Evolutionary conservation across 1,140 invertebrate genomes (phyloP).

Genomic region (Tetragonula clypearis): DNA sequence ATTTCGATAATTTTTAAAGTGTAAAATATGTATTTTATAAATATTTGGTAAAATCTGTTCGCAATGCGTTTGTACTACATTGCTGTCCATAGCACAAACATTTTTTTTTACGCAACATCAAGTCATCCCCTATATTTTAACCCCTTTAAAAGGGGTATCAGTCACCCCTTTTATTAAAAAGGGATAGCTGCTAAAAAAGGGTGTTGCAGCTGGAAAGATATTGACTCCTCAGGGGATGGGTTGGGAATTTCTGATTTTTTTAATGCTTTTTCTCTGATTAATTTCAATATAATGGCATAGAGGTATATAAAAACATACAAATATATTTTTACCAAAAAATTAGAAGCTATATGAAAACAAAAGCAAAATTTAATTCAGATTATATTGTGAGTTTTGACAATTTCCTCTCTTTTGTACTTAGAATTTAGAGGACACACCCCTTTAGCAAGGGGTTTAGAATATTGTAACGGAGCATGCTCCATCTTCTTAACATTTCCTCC

Average conservation of each 20-base stretch:
- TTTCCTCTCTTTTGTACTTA: conserved; percentile 44
- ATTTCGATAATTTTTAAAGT: background rate
- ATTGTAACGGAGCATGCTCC: conserved; percentile 60
- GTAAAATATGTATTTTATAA: background rate
- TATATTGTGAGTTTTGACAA: conserved; percentile 35
- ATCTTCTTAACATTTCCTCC: conserved; percentile 58
- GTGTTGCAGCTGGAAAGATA: conserved; percentile 65
- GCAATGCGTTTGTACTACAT: background rate
- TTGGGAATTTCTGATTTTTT: background rate
- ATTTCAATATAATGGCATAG: background rate
- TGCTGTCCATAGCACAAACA: background rate
- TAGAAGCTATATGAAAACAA: background rate
- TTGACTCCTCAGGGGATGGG: conserved; percentile 39
- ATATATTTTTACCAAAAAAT: conserved; percentile 13
- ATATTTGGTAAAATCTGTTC: background rate
- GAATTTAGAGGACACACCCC: conserved; percentile 54
- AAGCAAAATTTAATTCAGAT: no score
- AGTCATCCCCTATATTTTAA: conserved; percentile 57
- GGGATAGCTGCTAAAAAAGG: conserved; percentile 76
- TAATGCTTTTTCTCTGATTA: background rate
- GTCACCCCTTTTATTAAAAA: conserved; percentile 75
- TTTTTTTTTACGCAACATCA: conserved; percentile 46
- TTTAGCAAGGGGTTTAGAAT: conserved; percentile 60
- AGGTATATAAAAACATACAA: background rate
- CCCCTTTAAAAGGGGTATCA: conserved; percentile 71